Evolutionary conservation across 2,113 vertebrate species (phyloP).

Genomic region (Grantiella picta): DNA sequence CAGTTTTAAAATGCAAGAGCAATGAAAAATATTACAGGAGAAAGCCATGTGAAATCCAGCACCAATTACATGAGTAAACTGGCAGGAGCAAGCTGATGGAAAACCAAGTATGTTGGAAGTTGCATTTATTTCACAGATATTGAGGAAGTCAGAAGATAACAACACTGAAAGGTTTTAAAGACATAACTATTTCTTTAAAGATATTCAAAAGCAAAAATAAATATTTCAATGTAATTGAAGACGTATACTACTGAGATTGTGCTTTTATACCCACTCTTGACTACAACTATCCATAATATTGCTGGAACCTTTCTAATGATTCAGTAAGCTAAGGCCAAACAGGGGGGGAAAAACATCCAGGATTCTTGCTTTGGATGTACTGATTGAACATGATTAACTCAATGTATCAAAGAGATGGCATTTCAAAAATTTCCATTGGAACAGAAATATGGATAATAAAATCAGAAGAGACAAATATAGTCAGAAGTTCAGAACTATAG

Average conservation of each 20-base stretch:
- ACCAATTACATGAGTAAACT: background rate
- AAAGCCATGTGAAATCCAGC: background rate
- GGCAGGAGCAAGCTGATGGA: background rate
- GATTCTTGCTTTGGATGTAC: background rate
- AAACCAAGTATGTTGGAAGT: background rate
- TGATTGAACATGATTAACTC: background rate
- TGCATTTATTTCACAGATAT: background rate
- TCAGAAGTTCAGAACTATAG: background rate
- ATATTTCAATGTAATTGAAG: background rate
- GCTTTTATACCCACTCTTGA: background rate
- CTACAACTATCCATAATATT: background rate
- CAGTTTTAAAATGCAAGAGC: background rate
- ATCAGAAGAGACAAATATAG: background rate
- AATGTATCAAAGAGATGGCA: background rate
- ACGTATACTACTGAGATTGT: background rate
- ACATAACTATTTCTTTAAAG: background rate
- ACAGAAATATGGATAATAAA: background rate
- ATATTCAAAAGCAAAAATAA: background rate
- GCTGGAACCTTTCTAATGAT: background rate
- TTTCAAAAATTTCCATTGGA: background rate
- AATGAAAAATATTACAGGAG: background rate
- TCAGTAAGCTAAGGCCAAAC: background rate
- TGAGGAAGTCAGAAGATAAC: background rate
- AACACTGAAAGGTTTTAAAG: background rate
- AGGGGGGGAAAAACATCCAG: background rate